Percentiles rank a stretch among this genome's conserved stretches.
These are phyloP conservation scores for Pseudomyrmex sp. DNA, from an alignment of 1,140 invertebrate genomes.

Conservation along the genomic window DNA sequence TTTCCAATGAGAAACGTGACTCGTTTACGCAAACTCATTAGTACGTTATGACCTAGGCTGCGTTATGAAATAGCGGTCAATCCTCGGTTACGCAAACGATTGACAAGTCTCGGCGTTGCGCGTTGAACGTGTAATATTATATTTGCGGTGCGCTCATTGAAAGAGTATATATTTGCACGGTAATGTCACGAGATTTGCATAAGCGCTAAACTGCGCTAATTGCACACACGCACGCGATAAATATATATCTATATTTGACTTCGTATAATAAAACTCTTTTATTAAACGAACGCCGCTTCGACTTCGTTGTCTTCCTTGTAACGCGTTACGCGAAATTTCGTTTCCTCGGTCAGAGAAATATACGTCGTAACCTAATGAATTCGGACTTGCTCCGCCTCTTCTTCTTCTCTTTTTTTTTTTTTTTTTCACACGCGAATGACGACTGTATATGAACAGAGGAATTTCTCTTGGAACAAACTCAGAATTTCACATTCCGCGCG, in stretches of 20 bases:
- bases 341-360: no score
- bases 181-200: conserved; percentile 1
- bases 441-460: not conserved
- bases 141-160: conserved; percentile 26
- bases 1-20: not conserved
- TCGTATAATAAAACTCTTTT: no score
- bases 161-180: not conserved
- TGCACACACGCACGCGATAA: not conserved
- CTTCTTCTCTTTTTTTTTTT: not conserved
- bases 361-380: no score
- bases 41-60: not conserved
- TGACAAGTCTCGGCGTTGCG: conserved; percentile 8
- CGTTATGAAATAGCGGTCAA: conserved; percentile 20
- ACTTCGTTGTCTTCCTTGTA: no score
- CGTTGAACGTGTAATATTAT: not conserved
- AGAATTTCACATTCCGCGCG: conserved; percentile 67
- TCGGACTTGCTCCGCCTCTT: no score
- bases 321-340: no score
- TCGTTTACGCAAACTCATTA: conserved; percentile 8
- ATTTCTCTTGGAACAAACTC: conserved; percentile 67
- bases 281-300: no score
- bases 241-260: not conserved
- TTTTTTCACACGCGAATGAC: not conserved
- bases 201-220: not conserved
- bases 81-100: conserved; percentile 23